Conservation (phyloP, 2,888 invertebrate species). For the Cephus spinipes region DNA sequence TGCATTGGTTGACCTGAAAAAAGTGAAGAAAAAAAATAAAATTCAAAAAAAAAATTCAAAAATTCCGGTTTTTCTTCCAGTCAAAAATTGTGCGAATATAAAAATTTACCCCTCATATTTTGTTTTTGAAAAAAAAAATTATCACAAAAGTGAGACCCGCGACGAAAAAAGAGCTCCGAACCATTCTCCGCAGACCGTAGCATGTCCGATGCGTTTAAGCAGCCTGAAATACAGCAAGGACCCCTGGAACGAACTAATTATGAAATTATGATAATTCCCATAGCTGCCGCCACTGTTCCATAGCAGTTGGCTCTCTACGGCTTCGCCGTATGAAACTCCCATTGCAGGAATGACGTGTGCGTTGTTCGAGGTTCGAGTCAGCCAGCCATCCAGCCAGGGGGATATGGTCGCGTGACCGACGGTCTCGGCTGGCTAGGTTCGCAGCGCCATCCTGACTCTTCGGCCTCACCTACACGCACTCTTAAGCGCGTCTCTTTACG, state of each 20-base stretch:
- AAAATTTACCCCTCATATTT: no score
- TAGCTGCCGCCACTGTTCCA: background rate
- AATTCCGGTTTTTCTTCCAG: background rate
- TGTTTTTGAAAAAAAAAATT: no score
- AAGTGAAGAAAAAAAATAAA: background rate
- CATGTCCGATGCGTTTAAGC: constrained; percentile 54
- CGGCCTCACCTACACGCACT: constrained; percentile 10
- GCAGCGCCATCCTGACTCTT: constrained; percentile 43
- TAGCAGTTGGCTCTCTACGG: background rate
- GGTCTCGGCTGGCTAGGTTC: constrained; percentile 50
- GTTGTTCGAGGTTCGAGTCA: background rate
- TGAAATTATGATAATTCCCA: constrained; percentile 62
- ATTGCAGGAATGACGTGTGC: constrained; percentile 3
- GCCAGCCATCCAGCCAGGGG: constrained; percentile 18
- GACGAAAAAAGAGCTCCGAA: background rate
- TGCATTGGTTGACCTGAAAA: background rate
- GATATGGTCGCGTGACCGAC: constrained; percentile 60
- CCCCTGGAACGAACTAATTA: constrained; percentile 61
- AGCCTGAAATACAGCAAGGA: constrained; percentile 48
- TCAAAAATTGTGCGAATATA: no score
- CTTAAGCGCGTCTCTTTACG: constrained; percentile 6
- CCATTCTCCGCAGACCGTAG: constrained; percentile 21
- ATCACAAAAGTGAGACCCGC: background rate
- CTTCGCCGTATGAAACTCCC: background rate
- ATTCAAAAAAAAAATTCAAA: background rate